These are phyloP conservation scores for Pipra filicauda DNA, from an alignment of 2,113 vertebrate species.

Conservation along the genomic window DNA sequence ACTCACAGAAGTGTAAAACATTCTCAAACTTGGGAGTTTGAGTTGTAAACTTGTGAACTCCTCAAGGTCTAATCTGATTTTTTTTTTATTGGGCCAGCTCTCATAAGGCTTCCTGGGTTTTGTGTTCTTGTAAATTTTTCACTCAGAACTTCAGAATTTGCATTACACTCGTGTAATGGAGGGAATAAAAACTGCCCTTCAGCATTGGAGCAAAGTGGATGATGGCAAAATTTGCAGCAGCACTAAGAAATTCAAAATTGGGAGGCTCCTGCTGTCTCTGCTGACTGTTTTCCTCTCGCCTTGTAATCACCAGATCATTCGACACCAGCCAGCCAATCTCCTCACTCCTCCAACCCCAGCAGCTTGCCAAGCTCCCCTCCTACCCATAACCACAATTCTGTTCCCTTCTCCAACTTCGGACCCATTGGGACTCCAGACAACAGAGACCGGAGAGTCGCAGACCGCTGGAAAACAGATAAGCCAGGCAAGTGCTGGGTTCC, in stretches of 20 bases:
- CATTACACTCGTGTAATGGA: accelerated
- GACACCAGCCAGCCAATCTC: conserved; percentile 97
- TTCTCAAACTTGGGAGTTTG: background rate
- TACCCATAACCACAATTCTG: conserved; percentile 90
- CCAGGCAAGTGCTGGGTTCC: conserved; percentile 74
- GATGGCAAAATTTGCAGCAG: background rate
- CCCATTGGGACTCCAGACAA: conserved; percentile 95
- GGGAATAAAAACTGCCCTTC: background rate
- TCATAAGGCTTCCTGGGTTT: background rate
- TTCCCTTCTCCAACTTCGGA: conserved; percentile 95
- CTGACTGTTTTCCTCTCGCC: background rate
- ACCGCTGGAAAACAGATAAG: conserved; percentile 97
- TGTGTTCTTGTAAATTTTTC: background rate
- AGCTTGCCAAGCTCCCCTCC: conserved; percentile 97
- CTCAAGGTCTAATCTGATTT: background rate
- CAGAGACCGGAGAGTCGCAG: conserved; percentile 86
- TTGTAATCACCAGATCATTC: conserved; percentile 87
- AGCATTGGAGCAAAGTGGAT: background rate
- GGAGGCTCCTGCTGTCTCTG: background rate
- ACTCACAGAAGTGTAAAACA: background rate
- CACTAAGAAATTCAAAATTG: background rate
- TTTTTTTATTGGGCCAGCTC: background rate
- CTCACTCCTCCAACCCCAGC: conserved; percentile 98
- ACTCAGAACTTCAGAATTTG: background rate
- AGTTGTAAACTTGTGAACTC: background rate